Base-by-base conservation (phyloP, 2,113 vertebrate species). In the Sitta europaea region DNA sequence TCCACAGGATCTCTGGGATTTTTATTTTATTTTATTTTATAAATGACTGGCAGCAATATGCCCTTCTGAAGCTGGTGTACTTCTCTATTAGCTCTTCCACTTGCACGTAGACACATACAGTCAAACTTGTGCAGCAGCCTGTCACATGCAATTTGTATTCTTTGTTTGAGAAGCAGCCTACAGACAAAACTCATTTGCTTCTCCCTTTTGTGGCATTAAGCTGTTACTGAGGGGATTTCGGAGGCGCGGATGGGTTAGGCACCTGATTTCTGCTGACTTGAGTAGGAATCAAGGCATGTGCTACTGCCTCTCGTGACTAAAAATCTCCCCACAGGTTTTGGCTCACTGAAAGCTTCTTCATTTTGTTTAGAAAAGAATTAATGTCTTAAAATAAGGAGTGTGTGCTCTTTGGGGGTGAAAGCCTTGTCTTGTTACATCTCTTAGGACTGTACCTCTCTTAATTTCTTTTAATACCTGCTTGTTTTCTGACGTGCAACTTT, bases 91-190 rank as follows among this genome's bases (percentile, higher is more conserved):
- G 40, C 55, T 78, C 62, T 80, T 83, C 88, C 47, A 43, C 78
- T 85, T 71, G 71, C 67, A 73, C 1, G 1, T 82, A 93, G 90
- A 73, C 74, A 40, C 55, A 13, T 54, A 23, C 12, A 79, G 91
- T 67, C 70, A 76, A 67, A 82, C 67, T 86, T 2, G 0, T 1
- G 15, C 85, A 58, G 90, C 66, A 71, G 55, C 47, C 72, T 94
- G 90, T 92, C 93, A 86, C 68, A 40, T 74, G 82, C 63, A 55
- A 53, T 88, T 92, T 96, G 72, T 88, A 48, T 86, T 90, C 78
- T 90, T 93, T 96, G 54, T 88, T 86, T 93, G 82, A 96, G 85
- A 66, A 83, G 94, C 72, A 93, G 72, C 78, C 88, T 86, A 29
- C 81, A 93, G 90, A 93, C 92, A 95, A 88, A 94, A 77, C 75